Percentiles rank a stretch among this genome's conserved stretches.
Conservation (phyloP, 2,797 vertebrate species). For the Myripristis murdjan region DNA sequence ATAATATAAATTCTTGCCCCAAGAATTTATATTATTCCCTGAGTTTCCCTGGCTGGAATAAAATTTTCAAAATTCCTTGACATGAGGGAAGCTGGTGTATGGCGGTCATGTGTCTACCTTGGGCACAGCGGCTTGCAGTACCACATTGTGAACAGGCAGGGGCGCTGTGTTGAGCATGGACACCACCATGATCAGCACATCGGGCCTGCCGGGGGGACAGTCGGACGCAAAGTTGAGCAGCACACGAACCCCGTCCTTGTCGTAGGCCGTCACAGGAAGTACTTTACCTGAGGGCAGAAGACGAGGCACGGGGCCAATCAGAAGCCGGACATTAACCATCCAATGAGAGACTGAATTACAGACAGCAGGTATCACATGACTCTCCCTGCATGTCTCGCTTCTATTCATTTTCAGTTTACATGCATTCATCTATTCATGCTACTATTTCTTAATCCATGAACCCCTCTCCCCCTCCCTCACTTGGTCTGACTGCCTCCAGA, state of each 20-base stretch:
- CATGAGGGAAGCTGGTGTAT: too few relatives aligned
- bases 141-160: constrained; percentile 87
- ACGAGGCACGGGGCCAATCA: constrained; percentile 19
- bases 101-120: constrained; percentile 91
- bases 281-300: constrained; percentile 87
- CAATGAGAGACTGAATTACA: not conserved
- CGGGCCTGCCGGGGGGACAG: constrained; percentile 89
- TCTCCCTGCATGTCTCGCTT: not conserved
- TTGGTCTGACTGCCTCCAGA: constrained; percentile 94
- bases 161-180: constrained; percentile 95
- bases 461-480: constrained; percentile 81
- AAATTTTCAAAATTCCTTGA: too few relatives aligned
- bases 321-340: not conserved
- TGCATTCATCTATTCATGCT: not conserved
- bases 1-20: too few relatives aligned
- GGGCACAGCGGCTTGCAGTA: constrained; percentile 95
- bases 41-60: too few relatives aligned
- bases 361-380: too few relatives aligned
- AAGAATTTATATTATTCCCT: too few relatives aligned
- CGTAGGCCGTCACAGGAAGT: constrained; percentile 94
- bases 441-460: too few relatives aligned
- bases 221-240: constrained; percentile 95
- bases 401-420: not conserved
- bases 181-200: constrained; percentile 95
- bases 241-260: constrained; percentile 94